These are phyloP conservation scores for Platyura marginata DNA, from an alignment of 1,140 invertebrate species.

Conservation along the genomic window DNA sequence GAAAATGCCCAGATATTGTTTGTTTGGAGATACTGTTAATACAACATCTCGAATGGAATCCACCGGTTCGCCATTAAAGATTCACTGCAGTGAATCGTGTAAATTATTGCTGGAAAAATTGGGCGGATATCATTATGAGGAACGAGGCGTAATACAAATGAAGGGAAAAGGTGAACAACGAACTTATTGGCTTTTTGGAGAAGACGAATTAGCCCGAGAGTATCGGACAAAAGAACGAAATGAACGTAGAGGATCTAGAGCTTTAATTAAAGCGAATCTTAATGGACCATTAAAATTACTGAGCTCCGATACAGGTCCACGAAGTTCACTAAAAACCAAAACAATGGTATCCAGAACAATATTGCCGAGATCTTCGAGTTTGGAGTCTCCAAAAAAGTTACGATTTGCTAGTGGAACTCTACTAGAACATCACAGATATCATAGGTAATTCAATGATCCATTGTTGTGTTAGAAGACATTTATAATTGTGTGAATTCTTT, in stretches of 20 bases:
- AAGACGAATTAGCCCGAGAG: constrained; percentile 36
- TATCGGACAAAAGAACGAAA: constrained; percentile 31
- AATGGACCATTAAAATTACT: constrained; percentile 11
- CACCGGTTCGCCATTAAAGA: constrained; percentile 66
- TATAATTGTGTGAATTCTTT: constrained; percentile 1
- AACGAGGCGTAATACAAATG: constrained; percentile 63
- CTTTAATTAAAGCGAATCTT: constrained; percentile 13
- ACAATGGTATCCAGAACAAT: constrained; percentile 15
- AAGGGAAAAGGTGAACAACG: constrained; percentile 73
- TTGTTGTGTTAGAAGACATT: not conserved
- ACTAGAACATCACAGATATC: constrained; percentile 38
- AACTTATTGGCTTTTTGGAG: constrained; percentile 74
- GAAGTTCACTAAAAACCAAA: constrained; percentile 43
- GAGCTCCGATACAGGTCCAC: constrained; percentile 15
- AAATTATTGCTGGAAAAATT: constrained; percentile 51
- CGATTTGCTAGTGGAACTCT: constrained; percentile 53
- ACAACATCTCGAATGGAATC: constrained; percentile 90
- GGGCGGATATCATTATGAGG: constrained; percentile 57
- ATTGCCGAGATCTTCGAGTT: constrained; percentile 41
- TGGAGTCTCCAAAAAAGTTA: constrained; percentile 61
- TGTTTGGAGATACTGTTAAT: constrained; percentile 89
- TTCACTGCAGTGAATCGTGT: constrained; percentile 66
- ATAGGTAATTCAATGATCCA: constrained; percentile 15
- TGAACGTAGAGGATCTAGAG: constrained; percentile 21
- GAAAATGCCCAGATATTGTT: constrained; percentile 90